Conservation (phyloP, 2,113 vertebrate genomes). For the Cacatua alba region DNA sequence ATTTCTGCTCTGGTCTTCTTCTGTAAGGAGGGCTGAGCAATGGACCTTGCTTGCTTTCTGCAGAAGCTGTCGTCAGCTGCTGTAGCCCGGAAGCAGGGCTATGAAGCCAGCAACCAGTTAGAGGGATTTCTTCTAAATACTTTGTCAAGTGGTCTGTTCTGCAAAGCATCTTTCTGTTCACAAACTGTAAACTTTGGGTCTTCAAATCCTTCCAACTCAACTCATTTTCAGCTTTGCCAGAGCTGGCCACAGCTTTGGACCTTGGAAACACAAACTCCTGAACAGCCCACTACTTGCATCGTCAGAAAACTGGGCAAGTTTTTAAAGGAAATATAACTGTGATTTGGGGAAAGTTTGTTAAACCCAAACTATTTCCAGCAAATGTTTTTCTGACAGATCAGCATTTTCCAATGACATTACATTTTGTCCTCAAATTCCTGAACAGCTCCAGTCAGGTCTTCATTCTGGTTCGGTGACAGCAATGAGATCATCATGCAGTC, state of each 20-base stretch:
- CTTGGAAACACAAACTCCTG: not conserved
- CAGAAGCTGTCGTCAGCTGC: not conserved
- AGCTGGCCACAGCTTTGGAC: not conserved
- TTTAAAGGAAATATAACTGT: not conserved
- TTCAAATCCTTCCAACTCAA: not conserved
- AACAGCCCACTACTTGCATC: not conserved
- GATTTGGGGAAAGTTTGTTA: not conserved
- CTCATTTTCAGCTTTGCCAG: not conserved
- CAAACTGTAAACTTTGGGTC: not conserved
- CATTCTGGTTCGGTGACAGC: not conserved
- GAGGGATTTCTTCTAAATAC: not conserved
- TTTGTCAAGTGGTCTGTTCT: not conserved
- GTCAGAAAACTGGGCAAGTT: not conserved
- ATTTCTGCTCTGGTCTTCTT: not conserved
- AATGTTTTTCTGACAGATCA: not conserved
- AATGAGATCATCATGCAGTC: conserved; percentile 12
- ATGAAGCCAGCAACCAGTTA: not conserved
- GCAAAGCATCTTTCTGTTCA: not conserved
- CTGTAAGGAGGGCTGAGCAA: not conserved
- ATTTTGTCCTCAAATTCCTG: conserved; percentile 1
- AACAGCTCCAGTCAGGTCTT: not conserved
- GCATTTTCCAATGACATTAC: not conserved
- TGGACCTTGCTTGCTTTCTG: not conserved
- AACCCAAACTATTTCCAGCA: not conserved
- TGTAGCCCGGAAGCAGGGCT: not conserved